Conservation (phyloP, 2,113 vertebrate genomes). For the Willisornis vidua region DNA sequence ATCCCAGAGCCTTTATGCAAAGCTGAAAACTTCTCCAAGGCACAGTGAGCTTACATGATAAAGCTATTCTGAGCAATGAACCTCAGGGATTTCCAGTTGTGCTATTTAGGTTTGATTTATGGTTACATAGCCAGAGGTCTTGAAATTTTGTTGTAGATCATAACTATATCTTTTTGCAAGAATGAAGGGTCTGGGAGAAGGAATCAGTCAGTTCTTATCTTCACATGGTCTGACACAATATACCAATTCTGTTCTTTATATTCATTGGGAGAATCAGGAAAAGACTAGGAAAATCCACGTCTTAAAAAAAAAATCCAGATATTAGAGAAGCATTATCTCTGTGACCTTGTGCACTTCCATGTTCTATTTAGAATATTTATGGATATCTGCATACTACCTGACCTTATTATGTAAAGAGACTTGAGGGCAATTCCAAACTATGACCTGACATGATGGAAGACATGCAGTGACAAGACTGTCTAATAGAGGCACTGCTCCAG, state of each 20-base stretch:
- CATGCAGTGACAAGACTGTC: background rate
- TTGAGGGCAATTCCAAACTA: background rate
- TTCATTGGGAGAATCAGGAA: background rate
- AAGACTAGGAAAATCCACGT: background rate
- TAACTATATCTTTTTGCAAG: background rate
- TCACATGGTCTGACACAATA: background rate
- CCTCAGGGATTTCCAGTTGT: background rate
- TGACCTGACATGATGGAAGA: fast-evolving
- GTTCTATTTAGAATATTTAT: background rate
- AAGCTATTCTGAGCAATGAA: background rate
- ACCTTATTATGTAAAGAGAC: background rate
- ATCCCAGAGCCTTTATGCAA: background rate
- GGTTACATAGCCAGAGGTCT: background rate
- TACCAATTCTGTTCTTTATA: background rate
- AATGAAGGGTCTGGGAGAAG: background rate
- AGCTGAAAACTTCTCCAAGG: background rate
- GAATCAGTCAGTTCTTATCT: background rate
- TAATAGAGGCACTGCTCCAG: background rate
- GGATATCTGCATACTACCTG: background rate
- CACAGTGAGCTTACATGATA: background rate
- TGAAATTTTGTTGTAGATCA: background rate
- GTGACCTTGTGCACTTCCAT: background rate
- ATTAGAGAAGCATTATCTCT: background rate
- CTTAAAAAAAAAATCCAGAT: background rate
- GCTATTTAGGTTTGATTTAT: background rate